Evolutionary conservation across 2,888 invertebrate species (phyloP), one percentile per base, ranked within the genome.

Genomic region (Phyllotreta cruciferae): DNA sequence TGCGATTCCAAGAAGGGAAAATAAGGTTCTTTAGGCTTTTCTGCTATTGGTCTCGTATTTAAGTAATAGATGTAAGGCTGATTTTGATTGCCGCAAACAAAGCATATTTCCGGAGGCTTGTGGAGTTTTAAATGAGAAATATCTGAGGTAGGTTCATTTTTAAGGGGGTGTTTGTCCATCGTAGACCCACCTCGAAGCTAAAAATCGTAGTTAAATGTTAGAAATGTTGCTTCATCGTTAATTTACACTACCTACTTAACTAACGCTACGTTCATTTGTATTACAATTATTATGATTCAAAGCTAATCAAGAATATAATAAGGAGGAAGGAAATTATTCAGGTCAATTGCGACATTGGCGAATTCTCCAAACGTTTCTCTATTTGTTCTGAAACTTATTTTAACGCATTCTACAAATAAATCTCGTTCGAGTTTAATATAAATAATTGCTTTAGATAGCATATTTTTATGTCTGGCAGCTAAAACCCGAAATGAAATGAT

Each of bases 1-100:
- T 96, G 96, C 11, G 91, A 89, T 74, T 93, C 93, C 77, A 96
- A 84, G 83, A 96, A 96, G 53, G 96, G 94, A 82, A 96, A 96
- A 81, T 92, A 93, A 7, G 96, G 90, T 80, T 93, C 92, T 60
- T 86, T 84, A 41, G 90, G 85, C 69, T 88, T 86, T 72, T 87
- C 88, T 60, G 87, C 85, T 73, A 88, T 87, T 65, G 88, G 88
- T 78, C 89, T 89, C 50, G 88, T 87, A 68, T 87, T 83, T 54
- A 90, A 75, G 74, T 85, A 84, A 75, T 84, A 86, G 54, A 85
- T 83, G 66, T 88, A 87, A 39, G 84, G 83, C 67, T 87, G 87
- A 69, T 89, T 89, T 69, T 87, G 82, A 52, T 85, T 90, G 66
- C 92, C 93, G 81, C 93, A 93, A 34, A 90, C 89, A 74, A 87